phyloP scores from a whole-genome alignment of 2,888 invertebrate genomes.

The Aspidiotus rigidus region DNA sequence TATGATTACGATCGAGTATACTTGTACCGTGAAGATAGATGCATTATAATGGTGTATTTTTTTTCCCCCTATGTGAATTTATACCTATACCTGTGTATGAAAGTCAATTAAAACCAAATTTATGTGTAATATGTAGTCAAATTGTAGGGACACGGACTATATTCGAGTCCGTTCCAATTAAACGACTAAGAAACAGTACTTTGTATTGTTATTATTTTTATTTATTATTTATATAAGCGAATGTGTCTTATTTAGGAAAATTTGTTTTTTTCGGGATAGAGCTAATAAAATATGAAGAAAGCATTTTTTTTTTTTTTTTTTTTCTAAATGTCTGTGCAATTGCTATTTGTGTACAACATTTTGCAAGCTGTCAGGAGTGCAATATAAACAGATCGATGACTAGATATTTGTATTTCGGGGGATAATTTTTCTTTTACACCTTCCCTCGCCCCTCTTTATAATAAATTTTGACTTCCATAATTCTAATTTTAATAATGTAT shows the following conservation, averaged over 20 bases:
- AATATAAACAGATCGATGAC: too few species aligned
- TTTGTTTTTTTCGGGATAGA: background rate
- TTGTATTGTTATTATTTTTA: slow-evolving; percentile 8
- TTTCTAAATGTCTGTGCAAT: too few species aligned
- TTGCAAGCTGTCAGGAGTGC: too few species aligned
- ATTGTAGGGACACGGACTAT: background rate
- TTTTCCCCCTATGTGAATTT: background rate
- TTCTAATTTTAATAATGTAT: too few species aligned
- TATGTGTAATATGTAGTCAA: slow-evolving; percentile 9
- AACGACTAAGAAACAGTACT: too few species aligned
- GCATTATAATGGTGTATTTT: background rate
- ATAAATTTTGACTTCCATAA: too few species aligned
- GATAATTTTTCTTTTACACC: too few species aligned
- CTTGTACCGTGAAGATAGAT: too few species aligned
- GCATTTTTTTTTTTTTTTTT: slow-evolving; percentile 1
- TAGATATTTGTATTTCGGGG: too few species aligned
- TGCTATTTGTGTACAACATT: too few species aligned
- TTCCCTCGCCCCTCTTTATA: too few species aligned
- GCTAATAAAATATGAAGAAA: background rate
- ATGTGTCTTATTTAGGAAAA: background rate
- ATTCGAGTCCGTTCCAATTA: background rate
- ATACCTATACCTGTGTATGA: slow-evolving; percentile 5
- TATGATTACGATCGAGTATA: slow-evolving; percentile 1
- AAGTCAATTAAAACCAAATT: slow-evolving; percentile 25
- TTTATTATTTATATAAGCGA: background rate